Evolutionary conservation across 2,113 vertebrate genomes (phyloP), one percentile per base, ranked within the genome.

Genomic region (Bufo bufo): DNA sequence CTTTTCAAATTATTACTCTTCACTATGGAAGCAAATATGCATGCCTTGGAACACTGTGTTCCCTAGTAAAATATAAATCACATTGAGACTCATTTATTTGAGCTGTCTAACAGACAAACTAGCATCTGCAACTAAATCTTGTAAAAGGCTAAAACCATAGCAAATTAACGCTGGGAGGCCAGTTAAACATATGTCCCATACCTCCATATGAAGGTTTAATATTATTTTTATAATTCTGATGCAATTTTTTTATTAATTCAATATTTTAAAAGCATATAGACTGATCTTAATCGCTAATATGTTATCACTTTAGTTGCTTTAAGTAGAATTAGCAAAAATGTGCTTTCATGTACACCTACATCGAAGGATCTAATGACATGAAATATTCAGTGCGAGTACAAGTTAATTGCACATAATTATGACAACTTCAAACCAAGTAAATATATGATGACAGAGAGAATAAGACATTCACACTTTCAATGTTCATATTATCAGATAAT

Each of bases 341-440:
- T 66, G 45, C 58, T 66, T 86, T 79, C 80, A 23, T 80, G 23
- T 23, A 80, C 78, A 33, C 85, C 85, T 79, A 87, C 77, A 52
- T 54, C 71, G 45, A 56, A 19, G 23, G 61, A 13, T 71, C 72
- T 85, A 85, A 85, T 85, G 54, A 59, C 56, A 77, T 50, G 43
- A 11, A 75, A 85, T 85, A 47, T 65, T 50, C 49, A 80, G 77
- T 71, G 23, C 43, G n/a, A 80, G 77, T 78, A 58, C 77, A 80
- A 69, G 85, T 66, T 86, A 87, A 87, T 87, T 87, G 85, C 85
- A 71, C 52, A 65, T 80, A 87, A 87, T 86, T 87, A 87, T 80
- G 77, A 69, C 50, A 87, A 69, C 56, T 80, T 87, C 50, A 87
- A 52, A 69, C 75, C 23, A 87, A 45, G 63, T 69, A 87, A 87